phyloP scores from a whole-genome alignment of 2,113 vertebrate genomes.

The Megaceryle torquata region DNA sequence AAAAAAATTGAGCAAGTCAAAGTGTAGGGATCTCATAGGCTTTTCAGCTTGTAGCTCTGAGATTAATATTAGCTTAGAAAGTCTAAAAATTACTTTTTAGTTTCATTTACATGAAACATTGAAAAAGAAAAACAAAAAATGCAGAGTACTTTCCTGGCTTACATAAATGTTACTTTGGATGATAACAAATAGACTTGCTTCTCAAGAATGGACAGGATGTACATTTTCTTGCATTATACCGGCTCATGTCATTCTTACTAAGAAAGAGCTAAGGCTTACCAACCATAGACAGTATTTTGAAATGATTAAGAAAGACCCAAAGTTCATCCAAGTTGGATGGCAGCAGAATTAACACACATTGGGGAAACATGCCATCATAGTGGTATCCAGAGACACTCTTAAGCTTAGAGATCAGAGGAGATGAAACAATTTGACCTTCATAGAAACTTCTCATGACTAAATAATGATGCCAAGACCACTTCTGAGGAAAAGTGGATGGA shows the following conservation, averaged over 20 bases:
- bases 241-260: not conserved
- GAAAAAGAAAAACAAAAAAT: fast-evolving
- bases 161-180: not conserved
- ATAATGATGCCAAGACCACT: not conserved
- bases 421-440: not conserved
- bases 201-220: not conserved
- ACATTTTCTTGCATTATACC: not conserved
- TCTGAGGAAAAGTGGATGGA: not conserved
- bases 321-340: not conserved
- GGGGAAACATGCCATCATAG: not conserved
- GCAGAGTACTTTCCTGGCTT: not conserved
- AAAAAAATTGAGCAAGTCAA: not conserved
- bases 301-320: not conserved
- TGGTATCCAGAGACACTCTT: not conserved
- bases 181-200: not conserved
- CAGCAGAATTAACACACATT: not conserved
- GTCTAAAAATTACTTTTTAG: not conserved
- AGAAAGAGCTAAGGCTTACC: not conserved
- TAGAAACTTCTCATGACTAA: not conserved
- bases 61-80: not conserved
- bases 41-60: not conserved
- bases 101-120: not conserved
- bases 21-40: not conserved
- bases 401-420: constrained; percentile 7
- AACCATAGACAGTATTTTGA: not conserved